Conservation (phyloP, 2,113 vertebrate genomes). For the Calypte anna region DNA sequence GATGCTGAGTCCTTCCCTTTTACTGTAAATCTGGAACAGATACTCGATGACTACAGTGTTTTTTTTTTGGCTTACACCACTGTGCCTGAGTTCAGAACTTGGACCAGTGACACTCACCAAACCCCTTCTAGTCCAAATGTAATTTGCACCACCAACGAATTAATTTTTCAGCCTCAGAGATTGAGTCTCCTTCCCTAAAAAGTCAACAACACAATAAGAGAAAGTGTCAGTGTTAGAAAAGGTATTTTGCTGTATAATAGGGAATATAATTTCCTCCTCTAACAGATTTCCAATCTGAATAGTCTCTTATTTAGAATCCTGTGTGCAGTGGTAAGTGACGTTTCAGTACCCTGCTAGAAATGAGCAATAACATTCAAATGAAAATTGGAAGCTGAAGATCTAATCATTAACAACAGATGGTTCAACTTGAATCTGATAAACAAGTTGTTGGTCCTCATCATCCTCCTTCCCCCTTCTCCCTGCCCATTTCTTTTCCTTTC, state of each 20-base stretch:
- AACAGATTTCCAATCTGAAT: slow-evolving; percentile 70
- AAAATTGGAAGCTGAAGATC: slow-evolving; percentile 81
- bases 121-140: neutral
- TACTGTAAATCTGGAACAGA: neutral
- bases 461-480: neutral
- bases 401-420: slow-evolving; percentile 84
- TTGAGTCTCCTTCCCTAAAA: slow-evolving; percentile 17
- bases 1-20: neutral
- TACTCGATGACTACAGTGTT: neutral
- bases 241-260: slow-evolving; percentile 52
- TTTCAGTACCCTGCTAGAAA: slow-evolving; percentile 69
- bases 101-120: neutral
- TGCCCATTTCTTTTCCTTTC: neutral
- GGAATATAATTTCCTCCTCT: slow-evolving; percentile 71
- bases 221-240: slow-evolving; percentile 22
- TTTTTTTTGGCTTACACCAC: neutral
- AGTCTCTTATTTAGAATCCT: slow-evolving; percentile 75
- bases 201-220: neutral
- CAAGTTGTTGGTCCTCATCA: slow-evolving; percentile 62
- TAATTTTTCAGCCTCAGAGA: slow-evolving; percentile 14
- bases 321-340: slow-evolving; percentile 46
- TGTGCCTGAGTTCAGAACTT: neutral
- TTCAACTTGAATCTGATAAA: slow-evolving; percentile 77
- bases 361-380: slow-evolving; percentile 81
- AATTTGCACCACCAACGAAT: neutral